These are phyloP conservation scores for Siniperca scherzeri DNA, from an alignment of 2,797 vertebrate genomes.

Conservation along the genomic window DNA sequence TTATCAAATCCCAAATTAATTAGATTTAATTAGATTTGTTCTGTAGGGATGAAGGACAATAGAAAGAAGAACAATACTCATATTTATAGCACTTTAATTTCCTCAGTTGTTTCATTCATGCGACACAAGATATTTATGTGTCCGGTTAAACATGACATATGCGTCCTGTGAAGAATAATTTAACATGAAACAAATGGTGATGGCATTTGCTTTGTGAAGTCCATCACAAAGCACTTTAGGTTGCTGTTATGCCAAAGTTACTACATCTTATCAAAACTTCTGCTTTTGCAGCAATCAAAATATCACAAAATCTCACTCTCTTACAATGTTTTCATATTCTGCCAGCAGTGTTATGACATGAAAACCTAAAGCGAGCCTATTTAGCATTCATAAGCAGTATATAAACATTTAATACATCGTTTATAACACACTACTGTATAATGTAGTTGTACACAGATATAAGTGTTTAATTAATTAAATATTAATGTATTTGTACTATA, in stretches of 20 bases:
- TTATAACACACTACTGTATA: background rate
- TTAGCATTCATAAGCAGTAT: background rate
- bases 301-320: background rate
- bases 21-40: slow-evolving; percentile 70
- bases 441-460: background rate
- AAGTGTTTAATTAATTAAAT: background rate
- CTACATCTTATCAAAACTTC: background rate
- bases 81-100: slow-evolving; percentile 63
- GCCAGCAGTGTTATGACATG: background rate
- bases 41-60: slow-evolving; percentile 45
- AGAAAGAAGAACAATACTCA: slow-evolving; percentile 43
- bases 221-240: background rate
- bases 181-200: slow-evolving; percentile 26
- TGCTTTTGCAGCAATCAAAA: background rate
- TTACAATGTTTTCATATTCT: background rate
- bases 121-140: slow-evolving; percentile 14
- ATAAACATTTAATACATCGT: background rate
- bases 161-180: slow-evolving; percentile 14
- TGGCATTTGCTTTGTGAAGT: slow-evolving; percentile 21
- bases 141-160: background rate
- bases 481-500: background rate
- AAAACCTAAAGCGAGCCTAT: background rate
- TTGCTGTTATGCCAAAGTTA: no score
- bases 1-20: slow-evolving; percentile 57
- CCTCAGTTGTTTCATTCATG: slow-evolving; percentile 22